These are phyloP conservation scores for Apodemus speciosus DNA, from an alignment of 2,113 vertebrate genomes.

Conservation along the genomic window DNA sequence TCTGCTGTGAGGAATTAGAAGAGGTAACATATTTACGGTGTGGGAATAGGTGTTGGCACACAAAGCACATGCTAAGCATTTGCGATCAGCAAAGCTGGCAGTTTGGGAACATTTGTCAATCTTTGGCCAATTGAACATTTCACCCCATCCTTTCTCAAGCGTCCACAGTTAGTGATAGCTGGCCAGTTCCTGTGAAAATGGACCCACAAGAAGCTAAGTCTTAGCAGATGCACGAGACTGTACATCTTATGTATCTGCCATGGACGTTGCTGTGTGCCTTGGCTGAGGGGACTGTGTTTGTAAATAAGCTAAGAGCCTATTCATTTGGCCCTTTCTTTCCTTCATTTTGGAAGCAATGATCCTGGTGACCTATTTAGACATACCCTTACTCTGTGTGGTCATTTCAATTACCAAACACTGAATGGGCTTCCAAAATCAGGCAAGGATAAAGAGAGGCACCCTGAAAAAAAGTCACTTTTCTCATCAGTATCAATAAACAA, in stretches of 20 bases:
- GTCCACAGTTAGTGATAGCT: not conserved
- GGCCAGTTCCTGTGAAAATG: not conserved
- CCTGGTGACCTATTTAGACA: not conserved
- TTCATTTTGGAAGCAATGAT: slow-evolving; percentile 19
- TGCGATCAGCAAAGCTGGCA: not conserved
- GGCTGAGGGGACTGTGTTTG: not conserved
- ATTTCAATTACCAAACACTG: slow-evolving; percentile 17
- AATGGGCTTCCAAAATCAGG: slow-evolving; percentile 37
- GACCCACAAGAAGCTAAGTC: not conserved
- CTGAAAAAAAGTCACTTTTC: not conserved
- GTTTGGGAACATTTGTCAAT: not conserved
- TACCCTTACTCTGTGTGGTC: not conserved
- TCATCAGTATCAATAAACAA: not conserved
- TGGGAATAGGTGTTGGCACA: rapidly evolving
- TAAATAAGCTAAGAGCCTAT: not conserved
- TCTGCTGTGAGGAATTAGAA: not conserved
- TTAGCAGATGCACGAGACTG: not conserved
- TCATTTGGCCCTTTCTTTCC: not conserved
- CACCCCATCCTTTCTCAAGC: not conserved
- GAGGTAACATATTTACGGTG: not conserved
- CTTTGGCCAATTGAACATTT: not conserved
- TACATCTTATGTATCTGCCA: not conserved
- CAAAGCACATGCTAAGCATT: too few species aligned
- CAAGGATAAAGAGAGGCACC: not conserved
- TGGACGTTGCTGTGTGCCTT: not conserved